Evolutionary conservation across 2,797 vertebrate species (phyloP), one percentile per base, ranked within the genome.

Genomic region (Helicolenus hilgendorfi): DNA sequence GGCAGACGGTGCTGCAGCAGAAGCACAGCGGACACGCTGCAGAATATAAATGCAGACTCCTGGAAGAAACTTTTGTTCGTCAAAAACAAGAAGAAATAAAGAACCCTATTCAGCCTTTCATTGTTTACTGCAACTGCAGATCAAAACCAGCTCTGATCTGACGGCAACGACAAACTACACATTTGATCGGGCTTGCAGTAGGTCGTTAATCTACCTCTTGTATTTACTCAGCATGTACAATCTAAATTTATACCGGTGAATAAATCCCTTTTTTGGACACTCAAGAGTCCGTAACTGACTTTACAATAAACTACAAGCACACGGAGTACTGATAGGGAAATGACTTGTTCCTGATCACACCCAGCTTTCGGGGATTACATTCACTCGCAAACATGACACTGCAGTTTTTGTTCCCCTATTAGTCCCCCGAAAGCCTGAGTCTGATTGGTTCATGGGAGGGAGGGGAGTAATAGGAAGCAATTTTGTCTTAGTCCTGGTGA

Each of bases 401-500:
- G 93, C 93, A 87, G 3, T 91, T 90, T 92, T 79, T 83, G 33
- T 82, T 78, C 64, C 58, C 65, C 45, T 60, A 35, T 85, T 85
- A 89, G 80, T 85, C 85, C 86, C 88, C 81, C 79, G 71, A 84
- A 93, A 89, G 88, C 76, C 59, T 29, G 36, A 73, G 79, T 86
- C 79, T 94, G 87, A 92, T 95, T 96, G 92, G 90, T 79, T 86
- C 63, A 58, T 10, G 55, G 74, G 84, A 58, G 53, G 72, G 71
- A 49, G 45, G 71, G 83, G 76, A 5, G 62, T 77, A 85, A 88
- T 92, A 91, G 79, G 78, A 92, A 91, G 91, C 91, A 89, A 92
- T 94, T 92, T 91, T 85, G 87, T 77, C 84, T 92, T 86, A 90
- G 94, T 95, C 78, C 88, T 94, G 90, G 93, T 93, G 85, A 95